Base-by-base conservation (phyloP, 2,888 invertebrate species). In the Junonia oenone region DNA sequence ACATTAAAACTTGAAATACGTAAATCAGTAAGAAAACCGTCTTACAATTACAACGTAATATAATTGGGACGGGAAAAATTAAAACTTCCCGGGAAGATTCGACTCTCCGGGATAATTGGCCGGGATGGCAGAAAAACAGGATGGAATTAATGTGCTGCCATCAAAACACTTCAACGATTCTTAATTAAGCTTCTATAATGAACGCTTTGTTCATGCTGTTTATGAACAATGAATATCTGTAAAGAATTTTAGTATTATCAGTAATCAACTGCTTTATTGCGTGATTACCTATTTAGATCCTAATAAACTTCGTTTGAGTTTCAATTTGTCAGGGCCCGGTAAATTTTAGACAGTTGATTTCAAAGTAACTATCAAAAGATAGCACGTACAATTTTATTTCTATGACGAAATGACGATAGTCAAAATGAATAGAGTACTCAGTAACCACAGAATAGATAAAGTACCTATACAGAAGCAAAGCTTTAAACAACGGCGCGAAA, bases 131-230 rank as follows among this genome's bases (percentile, higher is more conserved):
- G 76, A 81, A 83, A 83, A 84, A 82, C 81, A 81, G 77, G 81
- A 80, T 78, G 72, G 76, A 81, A 83, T 85, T 79, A 83, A 84
- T 83, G 80, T 77, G 78, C 74, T 72, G 75, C 80, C 82, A 76
- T 78, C 79, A 82, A 78, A 83, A 85, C 77, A 83, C 78, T 81
- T 80, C 77, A 78, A 72, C 76, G 72, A 73, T 72, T 76, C 76
- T 76, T 81, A 83, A 84, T 84, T 80, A 83, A 78, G 81, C 68
- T 72, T 66, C 71, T 73, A 76, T 76, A 82, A 76, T 74, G 70
- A 63, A 61, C 71, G 71, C 78, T 72, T 81, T 74, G 77, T 69
- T 63, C 45, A 61, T 55, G 50, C 51, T 51, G 48, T 9, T 17
- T 37, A 37, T 43, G 27, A 48, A 52, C 15, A 33, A 26, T 37